These are phyloP conservation scores for Trichosurus vulpecula DNA, from an alignment of 2,797 vertebrate genomes.

Conservation along the genomic window DNA sequence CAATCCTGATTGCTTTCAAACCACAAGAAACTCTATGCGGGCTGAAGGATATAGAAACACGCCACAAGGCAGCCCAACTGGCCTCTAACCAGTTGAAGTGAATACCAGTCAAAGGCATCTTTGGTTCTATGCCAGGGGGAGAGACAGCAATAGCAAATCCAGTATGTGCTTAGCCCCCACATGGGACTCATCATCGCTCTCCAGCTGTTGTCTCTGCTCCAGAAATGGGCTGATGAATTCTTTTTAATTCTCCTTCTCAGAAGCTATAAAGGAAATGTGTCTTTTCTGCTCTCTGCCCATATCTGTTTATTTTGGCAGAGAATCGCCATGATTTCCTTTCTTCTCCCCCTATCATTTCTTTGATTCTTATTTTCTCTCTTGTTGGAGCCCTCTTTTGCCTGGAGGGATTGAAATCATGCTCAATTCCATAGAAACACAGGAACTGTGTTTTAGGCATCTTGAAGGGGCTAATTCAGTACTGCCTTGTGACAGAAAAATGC, in stretches of 20 bases:
- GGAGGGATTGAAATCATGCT: not conserved
- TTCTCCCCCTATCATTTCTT: not conserved
- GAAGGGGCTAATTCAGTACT: not conserved
- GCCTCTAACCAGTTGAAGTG: conserved; percentile 67
- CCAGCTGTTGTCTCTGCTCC: conserved; percentile 52
- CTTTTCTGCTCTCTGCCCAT: not conserved
- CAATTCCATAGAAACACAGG: conserved; percentile 36
- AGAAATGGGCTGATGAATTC: conserved; percentile 33
- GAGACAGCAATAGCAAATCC: conserved; percentile 48
- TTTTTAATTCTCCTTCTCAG: conserved; percentile 50
- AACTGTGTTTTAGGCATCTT: not conserved
- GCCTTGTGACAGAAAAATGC: conserved; percentile 24
- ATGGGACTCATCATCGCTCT: conserved; percentile 18
- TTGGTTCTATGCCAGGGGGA: conserved; percentile 58
- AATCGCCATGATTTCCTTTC: not conserved
- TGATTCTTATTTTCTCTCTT: conserved; percentile 48
- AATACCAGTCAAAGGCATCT: conserved; percentile 64
- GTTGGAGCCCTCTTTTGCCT: conserved; percentile 34
- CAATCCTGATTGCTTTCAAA: conserved; percentile 45
- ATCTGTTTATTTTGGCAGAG: conserved; percentile 62
- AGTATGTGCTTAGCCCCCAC: conserved; percentile 32
- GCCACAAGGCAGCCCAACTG: conserved; percentile 64
- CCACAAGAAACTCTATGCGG: conserved; percentile 61
- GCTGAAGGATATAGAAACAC: conserved; percentile 69
- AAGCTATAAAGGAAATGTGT: conserved; percentile 35